phyloP scores from a whole-genome alignment of 2,888 invertebrate species.

The Holacanthella duospinosa region DNA sequence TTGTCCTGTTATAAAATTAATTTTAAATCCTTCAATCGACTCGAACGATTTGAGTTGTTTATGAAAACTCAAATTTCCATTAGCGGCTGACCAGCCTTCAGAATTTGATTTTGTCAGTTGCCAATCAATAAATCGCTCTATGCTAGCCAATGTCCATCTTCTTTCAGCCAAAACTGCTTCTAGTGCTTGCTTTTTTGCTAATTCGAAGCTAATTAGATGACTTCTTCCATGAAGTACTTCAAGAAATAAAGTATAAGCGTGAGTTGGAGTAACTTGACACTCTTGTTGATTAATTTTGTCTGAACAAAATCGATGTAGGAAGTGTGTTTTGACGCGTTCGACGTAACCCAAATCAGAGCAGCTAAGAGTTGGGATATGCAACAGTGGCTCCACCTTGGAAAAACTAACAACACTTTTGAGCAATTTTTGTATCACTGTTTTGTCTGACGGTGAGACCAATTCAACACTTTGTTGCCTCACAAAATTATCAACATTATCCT shows the following conservation, averaged over 20 bases:
- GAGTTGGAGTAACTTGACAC: constrained; percentile 22
- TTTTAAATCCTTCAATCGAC: constrained; percentile 25
- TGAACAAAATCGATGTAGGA: constrained; percentile 26
- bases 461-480: neutral
- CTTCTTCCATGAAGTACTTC: constrained; percentile 30
- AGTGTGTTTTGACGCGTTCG: constrained; percentile 25
- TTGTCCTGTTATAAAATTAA: constrained; percentile 19
- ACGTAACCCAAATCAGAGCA: constrained; percentile 29
- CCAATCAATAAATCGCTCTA: constrained; percentile 17
- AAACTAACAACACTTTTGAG: constrained; percentile 29
- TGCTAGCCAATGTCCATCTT: constrained; percentile 19
- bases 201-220: constrained; percentile 18
- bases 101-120: constrained; percentile 13
- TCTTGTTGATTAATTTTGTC: constrained; percentile 22
- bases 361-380: constrained; percentile 28
- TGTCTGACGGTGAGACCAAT: neutral
- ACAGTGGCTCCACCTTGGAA: constrained; percentile 31
- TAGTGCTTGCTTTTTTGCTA: constrained; percentile 21
- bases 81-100: constrained; percentile 18
- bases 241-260: constrained; percentile 30
- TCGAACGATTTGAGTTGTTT: constrained; percentile 16
- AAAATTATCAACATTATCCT: neutral
- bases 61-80: constrained; percentile 17
- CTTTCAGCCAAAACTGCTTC: constrained; percentile 18
- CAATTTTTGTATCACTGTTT: constrained; percentile 21